These are phyloP conservation scores for Agrochola circellaris DNA, from an alignment of 2,888 invertebrate genomes.

Conservation along the genomic window DNA sequence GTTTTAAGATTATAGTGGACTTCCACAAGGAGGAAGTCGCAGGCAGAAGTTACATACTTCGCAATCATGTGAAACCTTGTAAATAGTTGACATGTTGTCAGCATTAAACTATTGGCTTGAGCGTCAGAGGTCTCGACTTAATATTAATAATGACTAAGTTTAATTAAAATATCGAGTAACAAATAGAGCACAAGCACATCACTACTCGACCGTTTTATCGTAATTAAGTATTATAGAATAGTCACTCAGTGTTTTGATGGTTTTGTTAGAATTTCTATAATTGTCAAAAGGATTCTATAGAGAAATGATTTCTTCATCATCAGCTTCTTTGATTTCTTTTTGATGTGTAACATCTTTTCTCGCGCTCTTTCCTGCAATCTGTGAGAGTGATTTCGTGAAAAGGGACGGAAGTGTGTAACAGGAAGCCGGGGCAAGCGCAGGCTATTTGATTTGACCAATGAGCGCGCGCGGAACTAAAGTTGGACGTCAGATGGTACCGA, in stretches of 20 bases:
- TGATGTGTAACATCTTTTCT: no score
- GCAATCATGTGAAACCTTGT: neutral
- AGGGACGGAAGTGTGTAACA: no score
- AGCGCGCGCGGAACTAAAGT: no score
- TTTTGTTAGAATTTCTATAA: neutral
- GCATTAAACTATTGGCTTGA: constrained; percentile 16
- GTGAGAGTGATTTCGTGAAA: no score
- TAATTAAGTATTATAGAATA: constrained; percentile 13
- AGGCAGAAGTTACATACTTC: neutral
- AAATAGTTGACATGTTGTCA: neutral
- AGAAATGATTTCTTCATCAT: neutral
- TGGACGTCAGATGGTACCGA: no score
- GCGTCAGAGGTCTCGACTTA: neutral
- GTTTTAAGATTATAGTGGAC: neutral
- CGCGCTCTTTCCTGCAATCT: no score
- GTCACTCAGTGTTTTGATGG: neutral
- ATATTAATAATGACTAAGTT: neutral
- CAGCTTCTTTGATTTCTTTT: neutral
- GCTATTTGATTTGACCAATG: no score
- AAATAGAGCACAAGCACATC: constrained; percentile 37
- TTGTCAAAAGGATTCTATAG: neutral
- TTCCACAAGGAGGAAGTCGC: no score
- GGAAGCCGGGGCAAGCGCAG: no score
- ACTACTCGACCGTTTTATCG: constrained; percentile 36
- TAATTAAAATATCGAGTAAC: constrained; percentile 39